phyloP scores from a whole-genome alignment of 2,797 vertebrate species.

The Peromyscus nudipes region DNA sequence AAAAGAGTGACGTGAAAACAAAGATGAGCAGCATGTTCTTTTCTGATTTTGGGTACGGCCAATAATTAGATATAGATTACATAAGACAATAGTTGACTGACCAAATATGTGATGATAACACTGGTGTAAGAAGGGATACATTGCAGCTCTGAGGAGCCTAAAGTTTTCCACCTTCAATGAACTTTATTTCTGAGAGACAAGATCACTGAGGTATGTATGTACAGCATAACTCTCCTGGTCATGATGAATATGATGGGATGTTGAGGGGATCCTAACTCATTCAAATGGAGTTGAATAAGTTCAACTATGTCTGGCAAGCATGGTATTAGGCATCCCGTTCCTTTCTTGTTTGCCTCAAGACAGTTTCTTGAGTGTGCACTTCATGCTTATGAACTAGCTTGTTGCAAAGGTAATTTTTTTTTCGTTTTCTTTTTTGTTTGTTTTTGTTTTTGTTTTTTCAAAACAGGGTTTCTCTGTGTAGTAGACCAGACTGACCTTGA shows the following conservation, averaged over 20 bases:
- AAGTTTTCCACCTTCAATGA: background rate
- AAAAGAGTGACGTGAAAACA: background rate
- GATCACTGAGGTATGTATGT: background rate
- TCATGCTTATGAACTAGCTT: slow-evolving; percentile 24
- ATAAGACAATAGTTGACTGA: background rate
- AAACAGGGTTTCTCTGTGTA: too few species aligned
- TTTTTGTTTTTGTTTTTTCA: too few species aligned
- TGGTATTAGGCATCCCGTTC: background rate
- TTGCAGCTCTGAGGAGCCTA: background rate
- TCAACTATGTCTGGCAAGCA: slow-evolving; percentile 8
- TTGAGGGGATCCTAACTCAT: background rate
- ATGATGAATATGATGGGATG: background rate
- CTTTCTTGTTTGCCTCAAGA: background rate
- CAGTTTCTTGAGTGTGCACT: background rate
- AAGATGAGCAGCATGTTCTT: background rate
- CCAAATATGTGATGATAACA: background rate
- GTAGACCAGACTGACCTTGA: too few species aligned
- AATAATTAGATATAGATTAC: background rate
- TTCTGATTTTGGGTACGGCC: background rate
- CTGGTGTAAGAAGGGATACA: background rate
- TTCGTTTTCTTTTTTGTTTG: too few species aligned
- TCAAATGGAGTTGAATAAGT: background rate
- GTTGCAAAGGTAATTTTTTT: background rate
- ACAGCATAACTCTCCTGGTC: background rate
- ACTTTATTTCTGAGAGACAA: slow-evolving; percentile 44